phyloP scores from a whole-genome alignment of 64 coral and sea anemone genomes.

The Cladopsammia gracilis region DNA sequence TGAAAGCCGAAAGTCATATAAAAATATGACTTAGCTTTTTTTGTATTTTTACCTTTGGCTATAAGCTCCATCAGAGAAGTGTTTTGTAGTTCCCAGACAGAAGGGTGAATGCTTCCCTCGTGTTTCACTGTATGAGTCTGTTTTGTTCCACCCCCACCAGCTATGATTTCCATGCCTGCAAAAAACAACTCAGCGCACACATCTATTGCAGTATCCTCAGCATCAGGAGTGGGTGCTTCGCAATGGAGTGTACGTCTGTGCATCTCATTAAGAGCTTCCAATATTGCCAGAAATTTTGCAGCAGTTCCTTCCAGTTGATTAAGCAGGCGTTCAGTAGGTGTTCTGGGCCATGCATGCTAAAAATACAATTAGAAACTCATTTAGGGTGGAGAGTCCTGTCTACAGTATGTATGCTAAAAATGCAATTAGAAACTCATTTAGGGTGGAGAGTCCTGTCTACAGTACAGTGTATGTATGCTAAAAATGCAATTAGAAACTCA shows the following conservation, averaged over 20 bases:
- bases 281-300: constrained; percentile 89
- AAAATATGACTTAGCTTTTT: too few species aligned
- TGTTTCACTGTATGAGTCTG: constrained; percentile 82
- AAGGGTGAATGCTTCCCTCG: constrained; percentile 74
- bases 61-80: constrained; percentile 79
- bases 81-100: constrained; percentile 72
- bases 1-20: too few species aligned
- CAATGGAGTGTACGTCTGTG: constrained; percentile 93
- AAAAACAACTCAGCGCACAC: constrained; percentile 93
- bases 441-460: too few species aligned
- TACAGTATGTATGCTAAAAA: too few species aligned
- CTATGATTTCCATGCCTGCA: constrained; percentile 91
- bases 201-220: constrained; percentile 89
- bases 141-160: constrained; percentile 79
- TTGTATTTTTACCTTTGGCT: constrained; percentile 46
- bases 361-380: neutral
- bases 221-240: constrained; percentile 77
- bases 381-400: neutral
- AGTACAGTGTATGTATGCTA: too few species aligned
- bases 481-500: too few species aligned
- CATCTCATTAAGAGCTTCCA: constrained; percentile 87
- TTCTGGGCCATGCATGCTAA: constrained; percentile 95
- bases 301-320: constrained; percentile 79
- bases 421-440: too few species aligned
- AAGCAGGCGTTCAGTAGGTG: constrained; percentile 86